Conservation (phyloP, 2,797 vertebrate species). For the Acridotheres tristis region DNA sequence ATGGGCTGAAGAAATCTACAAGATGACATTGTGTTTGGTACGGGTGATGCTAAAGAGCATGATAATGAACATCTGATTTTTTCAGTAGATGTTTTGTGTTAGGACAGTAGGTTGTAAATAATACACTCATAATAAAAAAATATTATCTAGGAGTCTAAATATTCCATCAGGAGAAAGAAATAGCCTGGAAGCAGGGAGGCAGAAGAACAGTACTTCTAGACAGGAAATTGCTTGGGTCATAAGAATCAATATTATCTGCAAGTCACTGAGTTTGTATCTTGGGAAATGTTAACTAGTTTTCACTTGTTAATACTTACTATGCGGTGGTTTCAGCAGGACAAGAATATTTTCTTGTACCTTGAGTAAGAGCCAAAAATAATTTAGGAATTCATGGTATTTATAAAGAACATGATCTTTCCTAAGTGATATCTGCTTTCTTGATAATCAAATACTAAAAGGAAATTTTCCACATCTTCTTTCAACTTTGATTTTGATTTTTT, state of each 20-base stretch:
- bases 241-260: neutral
- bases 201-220: neutral
- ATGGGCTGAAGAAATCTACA: neutral
- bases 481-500: neutral
- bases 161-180: neutral
- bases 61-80: neutral
- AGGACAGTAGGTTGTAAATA: neutral
- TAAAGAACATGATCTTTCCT: neutral
- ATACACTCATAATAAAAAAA: neutral
- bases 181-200: neutral
- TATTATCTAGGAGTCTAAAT: neutral
- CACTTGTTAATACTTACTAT: neutral
- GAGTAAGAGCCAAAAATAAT: neutral
- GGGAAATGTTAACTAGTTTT: neutral
- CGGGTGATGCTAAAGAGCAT: neutral
- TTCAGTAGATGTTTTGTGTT: neutral
- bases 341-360: neutral
- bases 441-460: neutral
- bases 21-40: neutral
- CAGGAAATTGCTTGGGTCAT: neutral
- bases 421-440: neutral
- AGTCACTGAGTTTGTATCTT: neutral
- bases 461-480: neutral
- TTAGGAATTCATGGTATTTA: neutral
- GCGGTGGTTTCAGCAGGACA: neutral